These are phyloP conservation scores for Rhorus exstirpatorius DNA, from an alignment of 2,888 invertebrate species.

Conservation along the genomic window DNA sequence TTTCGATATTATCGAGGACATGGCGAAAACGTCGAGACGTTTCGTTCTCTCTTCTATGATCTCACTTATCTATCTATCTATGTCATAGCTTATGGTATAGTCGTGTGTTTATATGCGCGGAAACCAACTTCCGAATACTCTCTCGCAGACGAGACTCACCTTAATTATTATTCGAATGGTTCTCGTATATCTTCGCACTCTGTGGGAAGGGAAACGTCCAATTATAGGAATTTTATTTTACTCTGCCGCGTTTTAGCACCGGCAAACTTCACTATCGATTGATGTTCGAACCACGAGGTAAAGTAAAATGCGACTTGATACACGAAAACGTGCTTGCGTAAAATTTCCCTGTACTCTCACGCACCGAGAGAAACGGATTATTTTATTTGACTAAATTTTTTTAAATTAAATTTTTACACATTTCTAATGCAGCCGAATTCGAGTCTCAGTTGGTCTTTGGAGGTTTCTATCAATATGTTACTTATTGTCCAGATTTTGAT, in stretches of 20 bases:
- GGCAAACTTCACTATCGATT: slow-evolving; percentile 52
- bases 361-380: no score
- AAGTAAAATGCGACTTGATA: slow-evolving; percentile 31
- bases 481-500: not conserved
- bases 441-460: not conserved
- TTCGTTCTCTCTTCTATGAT: not conserved
- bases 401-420: no score
- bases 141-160: slow-evolving; percentile 50
- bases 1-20: slow-evolving; percentile 11
- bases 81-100: not conserved
- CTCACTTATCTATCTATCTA: not conserved
- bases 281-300: slow-evolving; percentile 40
- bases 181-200: slow-evolving; percentile 56
- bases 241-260: slow-evolving; percentile 9
- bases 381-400: no score
- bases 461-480: not conserved
- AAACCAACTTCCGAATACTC: slow-evolving; percentile 67
- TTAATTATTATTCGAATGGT: slow-evolving; percentile 67
- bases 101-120: slow-evolving; percentile 19
- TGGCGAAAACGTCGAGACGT: slow-evolving; percentile 22
- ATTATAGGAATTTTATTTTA: slow-evolving; percentile 63
- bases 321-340: slow-evolving; percentile 23
- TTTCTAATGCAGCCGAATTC: not conserved
- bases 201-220: slow-evolving; percentile 72
- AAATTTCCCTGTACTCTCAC: slow-evolving; percentile 24